Base-by-base conservation (phyloP, 1,140 invertebrate species). In the Asobara japonica region DNA sequence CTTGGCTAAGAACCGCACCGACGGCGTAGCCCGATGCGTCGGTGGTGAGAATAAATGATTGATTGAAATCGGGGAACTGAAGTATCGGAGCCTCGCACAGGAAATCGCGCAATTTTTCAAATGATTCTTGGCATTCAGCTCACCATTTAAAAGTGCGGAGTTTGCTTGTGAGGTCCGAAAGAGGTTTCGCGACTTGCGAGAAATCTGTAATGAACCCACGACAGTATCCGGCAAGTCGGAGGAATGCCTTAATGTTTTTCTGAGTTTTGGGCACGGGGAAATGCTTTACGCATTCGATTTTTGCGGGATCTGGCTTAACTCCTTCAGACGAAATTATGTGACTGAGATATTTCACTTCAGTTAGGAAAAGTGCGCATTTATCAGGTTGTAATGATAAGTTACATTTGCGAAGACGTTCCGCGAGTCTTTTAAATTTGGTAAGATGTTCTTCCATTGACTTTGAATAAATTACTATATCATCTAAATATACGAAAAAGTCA, bases 191-290 rank as follows among this genome's bases (percentile, higher is more conserved):
- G 31, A 82, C 76, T 71, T 77, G 69, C 0, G 82, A 73, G 67
- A 84, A 88, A 51, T 80, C 62, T 13, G 38, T 20, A 20, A 89
- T 83, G 72, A 87, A 88, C 73, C 78, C 75, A 25, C 86, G 25
- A 69, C 88, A 89, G 74, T 88, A 88, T 11, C 82, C 79, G 5
- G 69, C 68, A 7, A 89, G 70, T n/a, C 88, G 88, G 61, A 89
- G 61, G 74, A 89, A 89, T 51, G 73, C 64, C 81, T 84, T 83
- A 22, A 88, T 73, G 30, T 87, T 76, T 66, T 86, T 84, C 4
- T 56, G 2, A 65, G 77, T 84, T 75, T 76, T 84, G 18, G 87
- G 85, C 27, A 31, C 62, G 10, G 86, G 83, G 72, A 82, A 88
- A 16, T 88, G 76, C 72, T 74, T 67, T 8, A 89, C 69, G 1